Percentiles rank a stretch among this genome's conserved stretches.
These are phyloP conservation scores for Atherinosoma microstoma DNA, from an alignment of 2,797 vertebrate genomes.

Conservation along the genomic window DNA sequence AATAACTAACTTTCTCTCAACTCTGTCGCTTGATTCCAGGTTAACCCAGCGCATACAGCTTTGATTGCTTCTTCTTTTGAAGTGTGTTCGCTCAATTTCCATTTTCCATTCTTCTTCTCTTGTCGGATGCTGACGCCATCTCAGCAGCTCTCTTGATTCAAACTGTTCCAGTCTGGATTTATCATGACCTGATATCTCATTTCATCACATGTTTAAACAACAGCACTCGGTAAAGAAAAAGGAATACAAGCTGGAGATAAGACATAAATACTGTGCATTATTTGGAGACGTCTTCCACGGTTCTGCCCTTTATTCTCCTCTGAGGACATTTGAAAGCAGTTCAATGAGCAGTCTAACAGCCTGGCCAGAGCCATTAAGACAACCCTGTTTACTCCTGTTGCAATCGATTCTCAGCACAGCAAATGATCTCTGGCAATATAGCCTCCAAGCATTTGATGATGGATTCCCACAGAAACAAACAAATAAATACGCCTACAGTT, in stretches of 20 bases:
- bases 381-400: conserved; percentile 15
- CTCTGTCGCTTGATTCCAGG: conserved; percentile 28
- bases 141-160: conserved; percentile 26
- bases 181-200: conserved; percentile 16
- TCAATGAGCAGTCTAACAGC: conserved; percentile 46
- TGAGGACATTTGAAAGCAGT: conserved; percentile 39
- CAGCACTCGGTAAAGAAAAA: conserved; percentile 31
- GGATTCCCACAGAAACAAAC: conserved; percentile 22
- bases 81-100: conserved; percentile 51
- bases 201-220: conserved; percentile 34
- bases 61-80: conserved; percentile 63
- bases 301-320: conserved; percentile 20
- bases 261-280: conserved; percentile 36
- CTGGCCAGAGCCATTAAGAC: conserved; percentile 39
- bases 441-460: conserved; percentile 35
- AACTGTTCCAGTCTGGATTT: conserved; percentile 32
- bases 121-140: conserved; percentile 27
- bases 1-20: background rate
- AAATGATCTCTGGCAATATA: conserved; percentile 31
- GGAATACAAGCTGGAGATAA: background rate
- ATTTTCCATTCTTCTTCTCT: conserved; percentile 34
- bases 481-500: conserved; percentile 36
- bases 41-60: conserved; percentile 24
- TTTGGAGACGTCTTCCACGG: conserved; percentile 7
- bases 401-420: conserved; percentile 12